These are phyloP conservation scores for Enhydra lutris DNA, from an alignment of 2,113 vertebrate species.

Conservation along the genomic window DNA sequence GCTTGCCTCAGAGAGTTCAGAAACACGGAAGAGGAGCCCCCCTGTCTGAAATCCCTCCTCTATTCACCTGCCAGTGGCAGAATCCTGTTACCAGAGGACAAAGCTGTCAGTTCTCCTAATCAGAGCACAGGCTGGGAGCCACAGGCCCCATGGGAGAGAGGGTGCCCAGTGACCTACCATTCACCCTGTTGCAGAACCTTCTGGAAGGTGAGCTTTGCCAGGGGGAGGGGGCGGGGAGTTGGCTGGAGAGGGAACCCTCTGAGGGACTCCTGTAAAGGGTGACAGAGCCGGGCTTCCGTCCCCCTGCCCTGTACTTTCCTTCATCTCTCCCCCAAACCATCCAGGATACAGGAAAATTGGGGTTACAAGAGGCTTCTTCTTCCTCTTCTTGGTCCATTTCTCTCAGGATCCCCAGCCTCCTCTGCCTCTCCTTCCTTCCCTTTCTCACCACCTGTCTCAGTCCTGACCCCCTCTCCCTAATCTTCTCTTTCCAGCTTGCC, in stretches of 20 bases:
- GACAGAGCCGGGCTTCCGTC: not conserved
- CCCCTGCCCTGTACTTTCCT: not conserved
- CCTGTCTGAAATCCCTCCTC: not conserved
- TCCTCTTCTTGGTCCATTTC: not conserved
- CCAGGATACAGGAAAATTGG: not conserved
- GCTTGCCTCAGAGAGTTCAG: not conserved
- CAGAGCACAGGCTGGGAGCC: not conserved
- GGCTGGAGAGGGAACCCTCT: not conserved
- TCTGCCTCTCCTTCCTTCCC: not conserved
- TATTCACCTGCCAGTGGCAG: not conserved
- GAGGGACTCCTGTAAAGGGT: not conserved
- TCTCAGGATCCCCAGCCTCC: not conserved
- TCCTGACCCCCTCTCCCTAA: not conserved
- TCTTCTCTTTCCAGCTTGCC: not conserved
- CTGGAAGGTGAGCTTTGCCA: conserved; percentile 12
- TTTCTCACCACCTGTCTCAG: not conserved
- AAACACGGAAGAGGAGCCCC: not conserved
- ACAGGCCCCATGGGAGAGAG: not conserved
- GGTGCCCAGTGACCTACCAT: not conserved
- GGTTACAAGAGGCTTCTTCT: too few species aligned
- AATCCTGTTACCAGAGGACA: not conserved
- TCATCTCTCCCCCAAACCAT: not conserved
- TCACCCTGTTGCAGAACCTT: conserved; percentile 3
- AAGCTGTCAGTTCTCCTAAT: not conserved
- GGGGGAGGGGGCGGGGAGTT: not conserved